These are phyloP conservation scores for Merodon equestris DNA, from an alignment of 2,888 invertebrate genomes.

Conservation along the genomic window DNA sequence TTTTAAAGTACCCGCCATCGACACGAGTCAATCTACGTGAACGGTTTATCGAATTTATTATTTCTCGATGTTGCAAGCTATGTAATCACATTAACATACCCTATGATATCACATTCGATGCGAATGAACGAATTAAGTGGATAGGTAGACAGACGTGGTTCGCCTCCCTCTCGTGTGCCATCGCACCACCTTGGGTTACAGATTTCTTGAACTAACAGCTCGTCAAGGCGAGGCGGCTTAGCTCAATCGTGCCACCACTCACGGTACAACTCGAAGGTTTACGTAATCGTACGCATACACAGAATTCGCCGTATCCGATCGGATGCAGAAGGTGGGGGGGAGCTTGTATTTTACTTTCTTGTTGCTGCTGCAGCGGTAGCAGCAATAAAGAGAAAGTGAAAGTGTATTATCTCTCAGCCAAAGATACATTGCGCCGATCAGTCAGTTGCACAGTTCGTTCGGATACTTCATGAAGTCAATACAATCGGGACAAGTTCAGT, in stretches of 20 bases:
- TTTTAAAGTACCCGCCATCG: too few species aligned
- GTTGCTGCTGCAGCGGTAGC: conserved; percentile 21
- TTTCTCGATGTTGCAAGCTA: conserved; percentile 27
- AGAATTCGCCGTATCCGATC: conserved; percentile 28
- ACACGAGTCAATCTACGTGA: too few species aligned
- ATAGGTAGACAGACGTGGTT: conserved; percentile 4
- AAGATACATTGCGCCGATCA: conserved; percentile 67
- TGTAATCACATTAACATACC: conserved; percentile 53
- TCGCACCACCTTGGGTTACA: conserved; percentile 42
- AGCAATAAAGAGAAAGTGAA: conserved; percentile 66
- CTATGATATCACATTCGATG: conserved; percentile 50
- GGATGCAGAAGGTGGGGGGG: conserved; percentile 62
- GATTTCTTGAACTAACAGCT: conserved; percentile 40
- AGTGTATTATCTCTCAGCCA: conserved; percentile 66
- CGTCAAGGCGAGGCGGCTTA: conserved; percentile 19
- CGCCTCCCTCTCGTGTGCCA: conserved; percentile 4
- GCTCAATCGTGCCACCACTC: conserved; percentile 48
- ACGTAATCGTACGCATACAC: conserved; percentile 65
- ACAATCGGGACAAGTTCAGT: conserved; percentile 42
- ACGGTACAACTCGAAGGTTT: conserved; percentile 30
- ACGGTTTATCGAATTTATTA: not conserved
- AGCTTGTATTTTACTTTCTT: conserved; percentile 68
- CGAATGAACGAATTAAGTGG: conserved; percentile 43
- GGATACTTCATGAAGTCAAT: conserved; percentile 64
- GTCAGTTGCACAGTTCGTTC: conserved; percentile 63